phyloP scores from a whole-genome alignment of 2,888 invertebrate species.

The Volucella inflata region DNA sequence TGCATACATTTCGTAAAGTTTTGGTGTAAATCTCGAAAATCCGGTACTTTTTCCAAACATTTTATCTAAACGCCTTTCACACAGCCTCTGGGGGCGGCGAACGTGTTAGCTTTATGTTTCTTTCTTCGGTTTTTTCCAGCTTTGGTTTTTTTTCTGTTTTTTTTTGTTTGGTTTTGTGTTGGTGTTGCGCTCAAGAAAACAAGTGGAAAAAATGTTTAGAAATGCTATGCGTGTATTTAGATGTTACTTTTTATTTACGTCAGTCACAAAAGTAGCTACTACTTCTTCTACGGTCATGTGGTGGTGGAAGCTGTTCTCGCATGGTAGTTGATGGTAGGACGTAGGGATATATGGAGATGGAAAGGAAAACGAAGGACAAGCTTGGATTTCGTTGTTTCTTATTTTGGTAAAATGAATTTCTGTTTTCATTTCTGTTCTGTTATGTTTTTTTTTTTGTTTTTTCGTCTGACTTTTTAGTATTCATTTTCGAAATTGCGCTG shows the following conservation, averaged over 20 bases:
- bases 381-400: constrained; percentile 35
- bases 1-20: constrained; percentile 73
- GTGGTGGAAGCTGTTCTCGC: constrained; percentile 27
- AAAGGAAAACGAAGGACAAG: constrained; percentile 63
- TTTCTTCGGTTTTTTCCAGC: constrained; percentile 54
- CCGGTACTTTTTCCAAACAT: constrained; percentile 75
- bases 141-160: constrained; percentile 19
- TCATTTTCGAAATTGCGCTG: constrained; percentile 61
- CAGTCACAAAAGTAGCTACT: constrained; percentile 65
- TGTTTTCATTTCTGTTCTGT: too few relatives aligned
- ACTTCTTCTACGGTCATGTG: background rate
- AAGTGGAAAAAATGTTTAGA: constrained; percentile 66
- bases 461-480: constrained; percentile 35
- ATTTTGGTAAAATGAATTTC: constrained; percentile 11
- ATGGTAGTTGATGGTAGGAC: constrained; percentile 55
- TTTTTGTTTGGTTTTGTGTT: constrained; percentile 28
- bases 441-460: background rate
- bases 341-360: constrained; percentile 34
- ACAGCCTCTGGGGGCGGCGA: constrained; percentile 66
- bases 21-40: constrained; percentile 76
- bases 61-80: constrained; percentile 74
- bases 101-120: constrained; percentile 75
- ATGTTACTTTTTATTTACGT: constrained; percentile 73
- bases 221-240: constrained; percentile 74
- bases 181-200: constrained; percentile 25